These are phyloP conservation scores for Parnassius apollo DNA, from an alignment of 2,888 invertebrate species.

Conservation along the genomic window DNA sequence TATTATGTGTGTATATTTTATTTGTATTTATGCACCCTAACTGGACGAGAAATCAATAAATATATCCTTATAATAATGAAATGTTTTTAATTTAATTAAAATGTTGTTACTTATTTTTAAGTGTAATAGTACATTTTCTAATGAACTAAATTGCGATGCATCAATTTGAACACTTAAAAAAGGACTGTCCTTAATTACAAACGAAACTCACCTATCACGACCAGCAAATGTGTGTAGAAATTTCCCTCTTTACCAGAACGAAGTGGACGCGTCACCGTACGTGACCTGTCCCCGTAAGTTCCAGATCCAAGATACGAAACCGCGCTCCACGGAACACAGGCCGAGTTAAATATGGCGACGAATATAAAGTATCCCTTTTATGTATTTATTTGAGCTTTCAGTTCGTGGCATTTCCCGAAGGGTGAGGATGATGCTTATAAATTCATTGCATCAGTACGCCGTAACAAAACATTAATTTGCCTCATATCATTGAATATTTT, in stretches of 20 bases:
- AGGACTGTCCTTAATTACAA: background rate
- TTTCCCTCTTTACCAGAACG: slow-evolving; percentile 19
- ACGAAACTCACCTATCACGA: slow-evolving; percentile 14
- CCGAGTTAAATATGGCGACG: slow-evolving; percentile 41
- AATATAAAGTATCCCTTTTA: slow-evolving; percentile 40
- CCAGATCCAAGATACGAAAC: slow-evolving; percentile 31
- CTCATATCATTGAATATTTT: too few species aligned
- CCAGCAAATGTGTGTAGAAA: slow-evolving; percentile 4
- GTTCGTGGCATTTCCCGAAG: slow-evolving; percentile 29
- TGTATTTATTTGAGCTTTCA: slow-evolving; percentile 10
- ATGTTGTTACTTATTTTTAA: too few species aligned
- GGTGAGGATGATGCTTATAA: slow-evolving; percentile 24
- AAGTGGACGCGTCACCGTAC: slow-evolving; percentile 25
- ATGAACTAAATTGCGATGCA: too few species aligned
- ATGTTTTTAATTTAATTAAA: too few species aligned
- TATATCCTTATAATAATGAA: too few species aligned
- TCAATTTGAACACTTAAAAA: too few species aligned
- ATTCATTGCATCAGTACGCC: slow-evolving; percentile 25
- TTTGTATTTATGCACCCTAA: too few species aligned
- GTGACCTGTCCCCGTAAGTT: slow-evolving; percentile 28
- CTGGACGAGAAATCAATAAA: too few species aligned
- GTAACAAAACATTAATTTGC: background rate
- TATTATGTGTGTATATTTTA: too few species aligned
- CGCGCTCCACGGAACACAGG: slow-evolving; percentile 35
- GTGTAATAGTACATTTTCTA: too few species aligned